Percentiles rank a stretch among this genome's conserved stretches.
Evolutionary conservation across 2,888 invertebrate species (phyloP).

Genomic region (Caenorhabditis sinica): DNA sequence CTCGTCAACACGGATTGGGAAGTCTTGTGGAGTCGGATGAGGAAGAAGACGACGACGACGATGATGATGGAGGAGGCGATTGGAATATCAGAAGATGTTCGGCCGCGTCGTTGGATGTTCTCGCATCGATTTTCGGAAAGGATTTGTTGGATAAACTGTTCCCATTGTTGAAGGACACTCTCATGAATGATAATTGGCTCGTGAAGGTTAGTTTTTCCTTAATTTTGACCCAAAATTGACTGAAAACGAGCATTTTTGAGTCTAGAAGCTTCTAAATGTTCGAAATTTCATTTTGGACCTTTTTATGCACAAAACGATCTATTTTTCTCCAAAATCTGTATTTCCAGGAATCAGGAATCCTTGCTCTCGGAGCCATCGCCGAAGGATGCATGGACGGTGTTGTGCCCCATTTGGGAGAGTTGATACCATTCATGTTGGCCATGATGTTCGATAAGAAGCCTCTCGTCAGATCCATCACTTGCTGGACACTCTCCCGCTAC

Average conservation of each 20-base stretch:
- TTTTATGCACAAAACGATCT: neutral
- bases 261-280: neutral
- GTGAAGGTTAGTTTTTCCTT: slow-evolving; percentile 89
- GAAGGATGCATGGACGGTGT: slow-evolving; percentile 96
- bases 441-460: slow-evolving; percentile 88
- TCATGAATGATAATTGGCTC: slow-evolving; percentile 97
- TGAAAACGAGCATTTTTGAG: no score
- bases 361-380: slow-evolving; percentile 94
- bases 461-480: slow-evolving; percentile 91
- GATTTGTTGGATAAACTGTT: slow-evolving; percentile 94
- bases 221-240: no score
- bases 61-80: slow-evolving; percentile 94
- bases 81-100: slow-evolving; percentile 99
- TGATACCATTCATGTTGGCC: slow-evolving; percentile 95
- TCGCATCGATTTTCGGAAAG: slow-evolving; percentile 97
- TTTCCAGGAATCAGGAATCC: slow-evolving; percentile 89
- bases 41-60: slow-evolving; percentile 86
- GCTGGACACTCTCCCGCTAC: slow-evolving; percentile 98
- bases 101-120: slow-evolving; percentile 96
- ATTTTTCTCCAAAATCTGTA: neutral
- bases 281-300: neutral
- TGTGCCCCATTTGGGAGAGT: slow-evolving; percentile 95
- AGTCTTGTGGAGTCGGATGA: slow-evolving; percentile 80
- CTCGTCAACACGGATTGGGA: slow-evolving; percentile 61
- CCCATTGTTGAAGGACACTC: slow-evolving; percentile 96